Base-by-base conservation (phyloP, 2,797 vertebrate species). In the Enteromius fasciolatus region DNA sequence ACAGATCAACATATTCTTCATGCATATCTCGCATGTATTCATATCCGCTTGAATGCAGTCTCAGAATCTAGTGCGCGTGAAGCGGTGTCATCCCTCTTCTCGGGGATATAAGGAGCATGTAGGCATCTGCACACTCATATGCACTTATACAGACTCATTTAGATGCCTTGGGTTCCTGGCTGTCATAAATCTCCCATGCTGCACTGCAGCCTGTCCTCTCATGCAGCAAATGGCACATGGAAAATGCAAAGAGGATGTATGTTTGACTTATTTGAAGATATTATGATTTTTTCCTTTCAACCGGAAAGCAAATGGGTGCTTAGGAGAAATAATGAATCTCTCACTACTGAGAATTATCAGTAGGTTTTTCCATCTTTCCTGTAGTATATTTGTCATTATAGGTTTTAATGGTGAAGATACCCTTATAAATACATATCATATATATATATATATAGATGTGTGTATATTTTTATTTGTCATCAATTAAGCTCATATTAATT, bases 141-240 rank as follows among this genome's bases (percentile, higher is more conserved):
- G 67, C 50, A 79, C 75, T 78, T 77, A 81, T 54, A 64, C 78
- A 76, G 68, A 31, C 80, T 69, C 76, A 79, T 73, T 66, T 68
- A 85, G 59, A 83, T 31, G 61, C 76, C 54, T 78, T 31, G 39
- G 74, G 36, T 52, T 64, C 15, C 4, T 39, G 74, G 73, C 50
- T 82, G 18, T 76, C 90, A 94, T 96, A 96, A 96, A 96, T 97
- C 96, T 97, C 94, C 92, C 92, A 94, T 94, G 92, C 95, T 95
- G 96, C 96, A 93, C 92, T 95, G 95, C 87, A 57, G 89, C 88
- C 85, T 78, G 93, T 90, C 93, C 92, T 95, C 94, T 95, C 96
- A 96, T 96, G 96, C 95, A 96, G 95, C 95, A 92, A 93, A 92
- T 93, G 94, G 94, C 92, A 90, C 44, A 59, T 64, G 8, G 57